Percentiles rank a stretch among this genome's conserved stretches.
Evolutionary conservation across 2,888 invertebrate species (phyloP).

Genomic region (Hyppa rectilinea): DNA sequence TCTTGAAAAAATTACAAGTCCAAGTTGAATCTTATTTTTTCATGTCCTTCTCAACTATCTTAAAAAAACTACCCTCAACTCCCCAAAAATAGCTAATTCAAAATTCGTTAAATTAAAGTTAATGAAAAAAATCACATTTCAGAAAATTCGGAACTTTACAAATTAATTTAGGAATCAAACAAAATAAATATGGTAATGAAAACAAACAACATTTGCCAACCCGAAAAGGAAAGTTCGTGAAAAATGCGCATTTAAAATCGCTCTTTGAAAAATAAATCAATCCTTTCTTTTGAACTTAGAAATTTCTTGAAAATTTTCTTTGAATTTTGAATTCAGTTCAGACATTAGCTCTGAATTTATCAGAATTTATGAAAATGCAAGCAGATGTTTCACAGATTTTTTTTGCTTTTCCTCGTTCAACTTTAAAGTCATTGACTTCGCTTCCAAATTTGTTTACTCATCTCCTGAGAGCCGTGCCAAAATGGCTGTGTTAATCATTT

Average conservation of each 20-base stretch:
- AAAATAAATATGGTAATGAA: constrained; percentile 50
- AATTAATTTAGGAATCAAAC: constrained; percentile 26
- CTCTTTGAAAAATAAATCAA: constrained; percentile 37
- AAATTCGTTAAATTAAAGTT: neutral
- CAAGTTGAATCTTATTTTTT: neutral
- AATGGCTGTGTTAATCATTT: constrained; percentile 74
- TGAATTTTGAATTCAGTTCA: constrained; percentile 43
- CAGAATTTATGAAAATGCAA: constrained; percentile 45
- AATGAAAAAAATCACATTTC: neutral
- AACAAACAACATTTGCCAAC: constrained; percentile 48
- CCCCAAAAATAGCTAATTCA: neutral
- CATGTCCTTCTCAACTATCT: neutral
- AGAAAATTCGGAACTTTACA: neutral
- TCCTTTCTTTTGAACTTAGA: constrained; percentile 25
- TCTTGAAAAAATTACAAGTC: constrained; percentile 37
- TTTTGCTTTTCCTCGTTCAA: constrained; percentile 68
- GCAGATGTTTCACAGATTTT: constrained; percentile 69
- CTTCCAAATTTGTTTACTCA: constrained; percentile 83
- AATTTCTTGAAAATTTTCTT: constrained; percentile 9
- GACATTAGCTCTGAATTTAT: constrained; percentile 15
- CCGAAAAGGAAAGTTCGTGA: constrained; percentile 42
- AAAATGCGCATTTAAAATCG: constrained; percentile 48
- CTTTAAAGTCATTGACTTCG: constrained; percentile 83
- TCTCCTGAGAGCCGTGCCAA: constrained; percentile 79
- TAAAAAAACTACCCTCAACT: neutral